Evolutionary conservation across 2,797 vertebrate species (phyloP), one percentile per base, ranked within the genome.

Genomic region (Alauda arvensis): DNA sequence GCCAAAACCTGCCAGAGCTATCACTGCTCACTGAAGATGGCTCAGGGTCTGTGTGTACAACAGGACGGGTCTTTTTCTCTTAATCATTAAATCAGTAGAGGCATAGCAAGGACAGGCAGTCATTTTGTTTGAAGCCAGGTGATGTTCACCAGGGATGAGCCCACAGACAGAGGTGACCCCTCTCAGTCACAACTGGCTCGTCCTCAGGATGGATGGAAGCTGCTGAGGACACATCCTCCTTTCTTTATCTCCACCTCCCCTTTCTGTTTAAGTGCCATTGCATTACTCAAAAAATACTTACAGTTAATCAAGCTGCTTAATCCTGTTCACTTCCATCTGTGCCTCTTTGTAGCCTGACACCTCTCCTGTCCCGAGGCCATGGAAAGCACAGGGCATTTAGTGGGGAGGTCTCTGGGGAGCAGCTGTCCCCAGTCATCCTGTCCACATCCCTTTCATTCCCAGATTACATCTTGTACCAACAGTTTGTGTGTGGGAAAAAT

Each of bases 241-340:
- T 51, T 13, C 20, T 67, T 53, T 34, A 66, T 33, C n/a, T 18
- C 17, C 56, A 37, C 12, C 63, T 75, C 60, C 18, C 7, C 42
- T 18, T 56, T n/a, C 39, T 52, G 48, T 45, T 31, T 5, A 43
- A 68, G 49, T 77, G 57, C 76, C 62, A 65, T 87, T 85, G 74
- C 49, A 37, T 60, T 70, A 42, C 63, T 21, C 49, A 93, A 92
- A 92, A 94, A 94, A 90, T 81, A 84, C 93, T 92, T 88, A 90
- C 9, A 37, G 77, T 49, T 91, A 94, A 96, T 97, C 96, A 97
- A 95, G 59, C 68, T 66, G 80, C 94, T 96, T 95, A 97, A 96
- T 96, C 91, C 81, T 85, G 69, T 83, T 90, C 81, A 40, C 39
- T 92, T 90, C 89, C 94, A 88, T 89, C 72, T 93, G 87, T 66